Percentiles rank a stretch among this genome's conserved stretches.
Evolutionary conservation across 2,888 invertebrate species (phyloP).

Genomic region (Drosophila infuscata): DNA sequence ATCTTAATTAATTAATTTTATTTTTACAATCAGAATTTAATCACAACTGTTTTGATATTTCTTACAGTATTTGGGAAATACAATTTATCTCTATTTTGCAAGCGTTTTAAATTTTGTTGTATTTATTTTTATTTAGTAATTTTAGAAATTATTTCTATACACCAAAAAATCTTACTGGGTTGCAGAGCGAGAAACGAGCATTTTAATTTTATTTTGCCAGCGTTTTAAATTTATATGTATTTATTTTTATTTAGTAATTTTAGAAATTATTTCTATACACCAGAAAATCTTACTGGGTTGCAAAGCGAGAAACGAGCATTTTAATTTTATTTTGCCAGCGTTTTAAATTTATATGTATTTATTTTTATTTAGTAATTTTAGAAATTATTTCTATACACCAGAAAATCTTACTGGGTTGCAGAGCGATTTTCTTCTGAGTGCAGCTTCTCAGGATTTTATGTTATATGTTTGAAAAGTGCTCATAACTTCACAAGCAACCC

Average conservation of each 20-base stretch:
- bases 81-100: too few relatives aligned
- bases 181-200: too few relatives aligned
- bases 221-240: too few relatives aligned
- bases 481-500: constrained; percentile 20
- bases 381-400: neutral
- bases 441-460: neutral
- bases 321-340: neutral
- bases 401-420: neutral
- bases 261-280: too few relatives aligned
- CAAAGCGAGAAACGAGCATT: accelerated
- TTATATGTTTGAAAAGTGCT: neutral
- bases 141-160: too few relatives aligned
- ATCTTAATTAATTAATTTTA: neutral
- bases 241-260: too few relatives aligned
- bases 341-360: neutral
- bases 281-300: too few relatives aligned
- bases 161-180: too few relatives aligned
- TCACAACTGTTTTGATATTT: neutral
- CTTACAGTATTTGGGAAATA: neutral
- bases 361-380: neutral
- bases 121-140: too few relatives aligned
- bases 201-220: too few relatives aligned
- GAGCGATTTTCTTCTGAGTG: neutral
- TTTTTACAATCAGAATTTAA: neutral
- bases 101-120: too few relatives aligned